Evolutionary conservation across 2,888 invertebrate genomes (phyloP).

Genomic region (Hemicrepidius hirtus): DNA sequence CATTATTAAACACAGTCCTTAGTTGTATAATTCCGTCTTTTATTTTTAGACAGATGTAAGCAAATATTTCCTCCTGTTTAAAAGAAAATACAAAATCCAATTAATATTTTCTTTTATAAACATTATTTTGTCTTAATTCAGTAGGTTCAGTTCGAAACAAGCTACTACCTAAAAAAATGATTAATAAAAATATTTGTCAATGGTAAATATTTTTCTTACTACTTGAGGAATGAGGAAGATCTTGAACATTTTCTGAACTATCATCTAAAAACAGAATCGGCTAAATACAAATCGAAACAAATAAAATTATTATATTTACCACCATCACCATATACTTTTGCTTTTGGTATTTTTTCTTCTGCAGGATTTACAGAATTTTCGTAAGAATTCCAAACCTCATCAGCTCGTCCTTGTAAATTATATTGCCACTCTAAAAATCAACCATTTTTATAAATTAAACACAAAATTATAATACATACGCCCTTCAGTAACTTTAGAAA

Average conservation of each 20-base stretch:
- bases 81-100: too few relatives aligned
- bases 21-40: too few relatives aligned
- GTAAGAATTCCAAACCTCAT: neutral
- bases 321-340: conserved; percentile 7
- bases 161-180: neutral
- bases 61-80: too few relatives aligned
- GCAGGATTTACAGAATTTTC: neutral
- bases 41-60: too few relatives aligned
- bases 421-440: conserved; percentile 44
- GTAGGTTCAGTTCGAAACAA: too few relatives aligned
- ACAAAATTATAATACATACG: conserved; percentile 68
- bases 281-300: neutral
- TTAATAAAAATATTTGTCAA: neutral
- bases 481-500: conserved; percentile 77
- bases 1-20: too few relatives aligned
- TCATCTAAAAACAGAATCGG: conserved; percentile 2
- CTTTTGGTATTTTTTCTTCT: neutral
- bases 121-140: too few relatives aligned
- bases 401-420: conserved; percentile 30
- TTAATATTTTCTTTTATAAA: too few relatives aligned
- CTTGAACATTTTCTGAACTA: conserved; percentile 10
- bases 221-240: neutral
- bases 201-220: neutral
- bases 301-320: conserved; percentile 2
- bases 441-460: neutral